Conservation (phyloP, 2,888 invertebrate species). For the Melieria omissa region DNA sequence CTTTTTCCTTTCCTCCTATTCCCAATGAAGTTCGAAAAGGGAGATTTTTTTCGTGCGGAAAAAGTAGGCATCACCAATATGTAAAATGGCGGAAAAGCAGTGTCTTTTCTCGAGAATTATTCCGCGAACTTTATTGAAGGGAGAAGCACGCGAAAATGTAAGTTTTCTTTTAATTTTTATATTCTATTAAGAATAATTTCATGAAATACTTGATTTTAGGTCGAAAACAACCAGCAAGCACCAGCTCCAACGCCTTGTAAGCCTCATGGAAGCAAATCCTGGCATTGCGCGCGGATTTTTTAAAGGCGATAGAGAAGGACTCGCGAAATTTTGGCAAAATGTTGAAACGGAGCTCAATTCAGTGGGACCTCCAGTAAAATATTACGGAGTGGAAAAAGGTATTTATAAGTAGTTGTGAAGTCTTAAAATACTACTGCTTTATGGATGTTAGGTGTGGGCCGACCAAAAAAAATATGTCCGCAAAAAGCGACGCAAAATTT, state of each 20-base stretch:
- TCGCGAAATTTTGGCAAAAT: no score
- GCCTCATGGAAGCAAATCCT: conserved; percentile 23
- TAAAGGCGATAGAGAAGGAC: conserved; percentile 29
- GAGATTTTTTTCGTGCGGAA: not conserved
- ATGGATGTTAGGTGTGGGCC: conserved; percentile 19
- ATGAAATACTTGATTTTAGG: not conserved
- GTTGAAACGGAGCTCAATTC: no score
- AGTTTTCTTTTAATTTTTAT: not conserved
- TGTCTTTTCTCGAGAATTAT: not conserved
- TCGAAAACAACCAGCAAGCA: conserved; percentile 18
- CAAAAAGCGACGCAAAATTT: conserved; percentile 25
- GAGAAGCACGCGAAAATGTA: not conserved
- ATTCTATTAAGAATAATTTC: not conserved
- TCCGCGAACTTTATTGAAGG: not conserved
- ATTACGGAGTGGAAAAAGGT: no score
- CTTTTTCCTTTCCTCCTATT: conserved; percentile 3
- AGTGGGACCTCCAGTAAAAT: not conserved
- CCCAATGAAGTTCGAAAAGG: not conserved
- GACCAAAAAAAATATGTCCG: conserved; percentile 33
- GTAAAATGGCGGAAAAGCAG: not conserved
- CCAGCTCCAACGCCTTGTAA: conserved; percentile 18
- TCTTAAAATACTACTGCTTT: not conserved
- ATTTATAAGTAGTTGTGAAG: no score
- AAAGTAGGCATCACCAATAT: not conserved
- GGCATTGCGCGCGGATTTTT: conserved; percentile 24